A percentile compares a stretch with the other conserved stretches of the same genome.
Conservation (phyloP, 2,797 vertebrate species). For the Acanthornis magna region DNA sequence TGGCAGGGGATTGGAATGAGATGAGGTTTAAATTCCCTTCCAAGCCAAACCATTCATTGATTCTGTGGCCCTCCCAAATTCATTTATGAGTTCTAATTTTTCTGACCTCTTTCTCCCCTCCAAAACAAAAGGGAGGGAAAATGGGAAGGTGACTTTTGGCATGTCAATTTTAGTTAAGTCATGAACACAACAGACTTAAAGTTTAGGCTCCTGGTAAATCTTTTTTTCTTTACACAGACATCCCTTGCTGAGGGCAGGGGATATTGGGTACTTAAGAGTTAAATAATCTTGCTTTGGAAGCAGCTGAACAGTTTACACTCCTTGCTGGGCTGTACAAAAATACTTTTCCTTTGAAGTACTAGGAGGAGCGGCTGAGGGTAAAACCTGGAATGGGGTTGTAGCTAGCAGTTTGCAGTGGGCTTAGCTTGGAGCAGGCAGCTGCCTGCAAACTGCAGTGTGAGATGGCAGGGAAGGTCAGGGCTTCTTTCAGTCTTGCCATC, state of each 20-base stretch:
- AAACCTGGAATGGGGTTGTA: slow-evolving; percentile 70
- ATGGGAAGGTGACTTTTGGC: background rate
- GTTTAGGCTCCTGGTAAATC: background rate
- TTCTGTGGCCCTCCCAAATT: background rate
- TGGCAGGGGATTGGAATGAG: background rate
- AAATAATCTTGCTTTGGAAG: slow-evolving; percentile 73
- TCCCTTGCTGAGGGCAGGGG: background rate
- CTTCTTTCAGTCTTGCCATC: background rate
- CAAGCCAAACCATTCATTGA: background rate
- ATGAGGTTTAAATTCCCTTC: background rate
- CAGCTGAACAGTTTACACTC: slow-evolving; percentile 78
- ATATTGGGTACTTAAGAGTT: slow-evolving; percentile 62
- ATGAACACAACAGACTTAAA: background rate
- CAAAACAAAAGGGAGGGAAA: background rate
- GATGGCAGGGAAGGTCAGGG: background rate
- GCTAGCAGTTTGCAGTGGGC: background rate
- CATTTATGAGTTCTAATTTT: background rate
- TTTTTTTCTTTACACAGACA: background rate
- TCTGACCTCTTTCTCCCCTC: background rate
- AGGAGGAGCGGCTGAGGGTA: slow-evolving; percentile 69
- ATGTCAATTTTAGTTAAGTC: background rate
- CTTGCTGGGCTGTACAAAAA: slow-evolving; percentile 79
- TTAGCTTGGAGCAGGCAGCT: background rate
- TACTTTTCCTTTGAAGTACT: slow-evolving; percentile 80
- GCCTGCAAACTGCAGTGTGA: background rate